These are phyloP conservation scores for Thinocorus orbignyianus DNA, from an alignment of 2,113 vertebrate species.

Conservation along the genomic window DNA sequence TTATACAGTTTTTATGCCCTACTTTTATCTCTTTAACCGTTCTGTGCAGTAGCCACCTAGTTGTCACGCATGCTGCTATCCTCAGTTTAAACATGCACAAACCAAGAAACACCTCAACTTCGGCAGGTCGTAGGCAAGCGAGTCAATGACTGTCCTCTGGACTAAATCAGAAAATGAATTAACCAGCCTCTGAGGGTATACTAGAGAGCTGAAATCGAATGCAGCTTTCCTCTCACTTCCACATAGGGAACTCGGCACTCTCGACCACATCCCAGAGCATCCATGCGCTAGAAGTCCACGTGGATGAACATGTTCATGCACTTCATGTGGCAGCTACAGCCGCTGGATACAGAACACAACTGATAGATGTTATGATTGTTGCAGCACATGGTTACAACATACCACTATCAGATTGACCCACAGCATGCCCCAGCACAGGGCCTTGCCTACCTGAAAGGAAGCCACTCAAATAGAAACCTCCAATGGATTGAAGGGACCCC, in stretches of 20 bases:
- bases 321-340: not conserved
- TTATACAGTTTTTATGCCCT: not conserved
- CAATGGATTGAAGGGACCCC: rapidly evolving
- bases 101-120: not conserved
- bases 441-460: not conserved
- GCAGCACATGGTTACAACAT: not conserved
- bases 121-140: not conserved
- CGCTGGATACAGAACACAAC: not conserved
- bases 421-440: not conserved
- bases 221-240: not conserved
- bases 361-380: not conserved
- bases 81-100: rapidly evolving
- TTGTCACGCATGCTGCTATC: not conserved
- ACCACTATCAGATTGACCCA: not conserved
- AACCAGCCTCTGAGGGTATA: not conserved
- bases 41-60: not conserved
- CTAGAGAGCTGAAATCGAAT: not conserved
- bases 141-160: not conserved
- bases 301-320: rapidly evolving
- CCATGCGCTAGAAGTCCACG: rapidly evolving
- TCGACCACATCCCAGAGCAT: not conserved
- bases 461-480: not conserved
- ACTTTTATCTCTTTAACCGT: not conserved
- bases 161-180: not conserved
- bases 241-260: rapidly evolving